A percentile compares a stretch with the other conserved stretches of the same genome.
Evolutionary conservation across 1,140 invertebrate genomes (phyloP).

Genomic region (Sweltsa coloradensis): DNA sequence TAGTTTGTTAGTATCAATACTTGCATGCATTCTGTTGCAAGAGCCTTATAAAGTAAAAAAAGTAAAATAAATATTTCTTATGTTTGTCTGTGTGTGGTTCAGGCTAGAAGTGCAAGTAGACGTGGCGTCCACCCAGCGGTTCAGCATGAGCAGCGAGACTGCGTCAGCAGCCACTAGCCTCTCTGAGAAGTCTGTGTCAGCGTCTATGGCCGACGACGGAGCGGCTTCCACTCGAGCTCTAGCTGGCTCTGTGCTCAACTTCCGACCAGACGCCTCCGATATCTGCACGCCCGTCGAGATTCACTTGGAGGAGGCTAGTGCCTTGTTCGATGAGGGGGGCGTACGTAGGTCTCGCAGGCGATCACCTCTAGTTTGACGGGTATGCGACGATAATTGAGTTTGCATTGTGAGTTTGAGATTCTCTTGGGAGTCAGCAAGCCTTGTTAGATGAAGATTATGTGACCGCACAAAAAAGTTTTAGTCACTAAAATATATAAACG

Average conservation of each 20-base stretch:
- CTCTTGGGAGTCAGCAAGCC: too few relatives aligned
- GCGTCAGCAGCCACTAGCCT: conserved; percentile 53
- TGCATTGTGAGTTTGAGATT: too few relatives aligned
- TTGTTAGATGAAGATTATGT: too few relatives aligned
- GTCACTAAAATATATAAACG: too few relatives aligned
- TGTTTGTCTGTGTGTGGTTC: too few relatives aligned
- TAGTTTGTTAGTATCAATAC: too few relatives aligned
- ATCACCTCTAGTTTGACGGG: conserved; percentile 18
- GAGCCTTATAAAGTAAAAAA: too few relatives aligned
- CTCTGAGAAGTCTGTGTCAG: conserved; percentile 52
- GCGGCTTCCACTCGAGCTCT: conserved; percentile 59
- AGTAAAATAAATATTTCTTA: too few relatives aligned
- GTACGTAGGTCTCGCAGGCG: conserved; percentile 21
- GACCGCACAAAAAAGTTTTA: too few relatives aligned
- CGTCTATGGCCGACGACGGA: conserved; percentile 51
- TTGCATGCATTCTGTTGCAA: too few relatives aligned
- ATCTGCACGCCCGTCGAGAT: conserved; percentile 24
- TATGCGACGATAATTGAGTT: conserved; percentile 8
- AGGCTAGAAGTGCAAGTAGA: conserved; percentile 68
- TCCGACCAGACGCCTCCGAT: conserved; percentile 36
- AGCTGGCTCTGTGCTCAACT: conserved; percentile 63
- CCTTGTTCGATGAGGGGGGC: conserved; percentile 24
- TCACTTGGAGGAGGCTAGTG: conserved; percentile 21
- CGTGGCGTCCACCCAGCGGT: conserved; percentile 52
- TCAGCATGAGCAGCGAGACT: conserved; percentile 60